These are phyloP conservation scores for Ricordea florida DNA, from an alignment of 92 coral and sea anemone species.

Conservation along the genomic window DNA sequence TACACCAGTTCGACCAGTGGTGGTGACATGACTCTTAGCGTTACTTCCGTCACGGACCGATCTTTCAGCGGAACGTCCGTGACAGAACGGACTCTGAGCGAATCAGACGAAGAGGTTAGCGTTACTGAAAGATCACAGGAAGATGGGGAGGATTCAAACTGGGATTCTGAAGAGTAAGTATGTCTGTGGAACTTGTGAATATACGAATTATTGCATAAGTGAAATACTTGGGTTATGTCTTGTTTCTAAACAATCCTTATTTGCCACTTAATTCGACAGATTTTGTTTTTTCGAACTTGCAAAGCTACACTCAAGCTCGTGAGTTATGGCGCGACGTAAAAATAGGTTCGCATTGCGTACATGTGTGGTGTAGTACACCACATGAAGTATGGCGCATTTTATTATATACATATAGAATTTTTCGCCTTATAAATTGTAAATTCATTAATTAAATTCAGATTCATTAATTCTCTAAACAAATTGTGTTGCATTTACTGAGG, in stretches of 20 bases:
- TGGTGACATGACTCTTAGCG: conserved; percentile 54
- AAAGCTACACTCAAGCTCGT: no score
- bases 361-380: no score
- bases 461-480: no score
- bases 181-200: background rate
- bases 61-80: conserved; percentile 87
- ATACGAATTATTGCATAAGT: background rate
- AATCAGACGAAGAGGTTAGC: conserved; percentile 73
- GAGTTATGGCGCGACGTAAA: no score
- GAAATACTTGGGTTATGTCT: background rate
- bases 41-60: conserved; percentile 71
- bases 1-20: conserved; percentile 37
- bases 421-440: no score
- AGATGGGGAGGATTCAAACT: conserved; percentile 39
- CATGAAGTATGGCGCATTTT: no score
- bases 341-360: no score
- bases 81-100: conserved; percentile 90
- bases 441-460: no score
- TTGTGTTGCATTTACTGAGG: no score
- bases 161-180: conserved; percentile 54
- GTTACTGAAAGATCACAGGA: conserved; percentile 13
- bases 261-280: background rate
- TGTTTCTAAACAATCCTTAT: no score
- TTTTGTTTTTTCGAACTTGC: background rate
- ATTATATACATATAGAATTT: no score